Base-by-base conservation (phyloP, 2,888 invertebrate genomes). In the Cephalotes varians region DNA sequence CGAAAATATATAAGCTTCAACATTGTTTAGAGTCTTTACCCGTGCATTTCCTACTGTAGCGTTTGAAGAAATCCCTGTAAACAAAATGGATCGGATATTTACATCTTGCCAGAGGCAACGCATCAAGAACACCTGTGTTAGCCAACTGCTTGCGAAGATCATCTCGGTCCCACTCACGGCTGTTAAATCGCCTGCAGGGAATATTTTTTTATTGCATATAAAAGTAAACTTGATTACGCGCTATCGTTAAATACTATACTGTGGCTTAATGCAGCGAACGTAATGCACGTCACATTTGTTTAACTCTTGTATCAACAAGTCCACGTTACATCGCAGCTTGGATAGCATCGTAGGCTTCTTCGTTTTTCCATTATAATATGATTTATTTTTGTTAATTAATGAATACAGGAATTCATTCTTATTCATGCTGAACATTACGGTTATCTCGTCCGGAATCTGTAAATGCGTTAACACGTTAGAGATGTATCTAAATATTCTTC, bases 261-360 rank as follows among this genome's bases (percentile, higher is more conserved):
- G 92, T 21, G 95, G 95, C 85, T 93, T 95, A 18, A 95, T 88
- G 82, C 95, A 95, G 86, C 94, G 93, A 7, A 95, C 92, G 82
- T 95, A 95, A 89, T 95, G 94, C 2, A 93, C 89, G 82, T 95
- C 95, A 67, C 93, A 93, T 65, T 91, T 90, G 9, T 92, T 91
- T n/a, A 95, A 85, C 28, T 93, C 93, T 83, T 91, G 90, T 82
- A 94, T 90, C 64, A 95, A 91, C 0, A 88, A 84, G 87, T 95
- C 94, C 86, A 95, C 88, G 37, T 92, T 94, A 74, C 90, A 91
- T 86, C 93, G 94, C 25, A 94, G 91, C 87, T 94, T 94, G 5
- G 91, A 91, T 5, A 94, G 83, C 58, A 93, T 88, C 0, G 94
- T 94, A 69, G 90, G 90, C 47, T 91, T 92, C 67, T 89, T 89